Conservation (phyloP, 1,140 invertebrate genomes). For the Pseudomyrmex sp. region DNA sequence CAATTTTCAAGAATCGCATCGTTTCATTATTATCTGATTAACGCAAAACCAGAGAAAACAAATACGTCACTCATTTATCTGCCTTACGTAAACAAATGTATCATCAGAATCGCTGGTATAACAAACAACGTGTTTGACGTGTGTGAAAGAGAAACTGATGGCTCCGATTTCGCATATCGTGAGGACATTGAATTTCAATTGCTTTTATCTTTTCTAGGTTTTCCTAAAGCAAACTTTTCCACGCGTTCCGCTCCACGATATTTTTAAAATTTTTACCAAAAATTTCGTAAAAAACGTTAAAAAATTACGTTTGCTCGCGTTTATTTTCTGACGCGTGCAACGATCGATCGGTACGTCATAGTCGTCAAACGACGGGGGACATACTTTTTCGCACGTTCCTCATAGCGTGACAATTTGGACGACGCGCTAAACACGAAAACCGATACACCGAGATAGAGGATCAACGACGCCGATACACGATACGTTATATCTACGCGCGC, state of each 20-base stretch:
- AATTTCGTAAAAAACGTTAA: not conserved
- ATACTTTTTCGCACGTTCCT: slow-evolving; percentile 8
- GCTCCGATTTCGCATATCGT: not conserved
- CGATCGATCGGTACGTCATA: slow-evolving; percentile 45
- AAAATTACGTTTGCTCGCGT: slow-evolving; percentile 40
- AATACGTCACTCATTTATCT: no score
- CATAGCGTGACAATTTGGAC: slow-evolving; percentile 17
- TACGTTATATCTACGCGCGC: slow-evolving; percentile 3
- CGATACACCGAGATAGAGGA: slow-evolving; percentile 15
- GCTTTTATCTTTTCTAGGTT: no score
- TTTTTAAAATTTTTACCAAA: not conserved
- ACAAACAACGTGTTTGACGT: no score
- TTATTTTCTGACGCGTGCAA: slow-evolving; percentile 41
- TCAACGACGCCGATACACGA: slow-evolving; percentile 11
- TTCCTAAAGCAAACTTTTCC: not conserved
- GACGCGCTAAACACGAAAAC: slow-evolving; percentile 32
- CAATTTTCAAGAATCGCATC: not conserved
- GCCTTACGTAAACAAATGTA: no score
- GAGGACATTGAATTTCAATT: not conserved
- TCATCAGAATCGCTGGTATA: no score
- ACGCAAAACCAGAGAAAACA: no score
- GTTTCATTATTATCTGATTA: not conserved
- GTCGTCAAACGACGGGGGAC: not conserved
- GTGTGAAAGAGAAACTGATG: no score
- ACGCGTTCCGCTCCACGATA: no score